Evolutionary conservation across 2,797 vertebrate species (phyloP).

Genomic region (Caiman crocodilus): DNA sequence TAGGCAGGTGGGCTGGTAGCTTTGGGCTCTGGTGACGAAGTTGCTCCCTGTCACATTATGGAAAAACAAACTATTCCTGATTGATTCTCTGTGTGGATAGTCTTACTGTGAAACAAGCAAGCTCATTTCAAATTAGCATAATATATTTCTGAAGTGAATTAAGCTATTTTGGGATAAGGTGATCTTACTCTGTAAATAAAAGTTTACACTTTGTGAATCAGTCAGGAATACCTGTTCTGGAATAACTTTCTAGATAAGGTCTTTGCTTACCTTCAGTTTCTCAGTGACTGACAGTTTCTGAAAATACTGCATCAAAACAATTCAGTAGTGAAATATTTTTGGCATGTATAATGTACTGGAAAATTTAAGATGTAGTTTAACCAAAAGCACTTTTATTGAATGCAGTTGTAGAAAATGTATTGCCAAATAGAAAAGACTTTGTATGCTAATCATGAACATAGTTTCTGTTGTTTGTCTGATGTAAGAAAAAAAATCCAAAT

Average conservation of each 20-base stretch:
- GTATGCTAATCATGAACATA: constrained; percentile 51
- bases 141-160: neutral
- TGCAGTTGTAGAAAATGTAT: neutral
- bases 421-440: constrained; percentile 55
- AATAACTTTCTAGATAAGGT: neutral
- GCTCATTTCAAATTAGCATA: neutral
- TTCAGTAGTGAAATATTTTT: neutral
- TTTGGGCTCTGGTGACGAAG: no score
- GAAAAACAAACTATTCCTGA: no score
- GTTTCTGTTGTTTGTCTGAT: constrained; percentile 62
- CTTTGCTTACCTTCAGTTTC: rapidly evolving
- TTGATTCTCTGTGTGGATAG: no score
- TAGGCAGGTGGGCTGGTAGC: no score
- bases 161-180: neutral
- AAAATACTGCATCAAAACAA: neutral
- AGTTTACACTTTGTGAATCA: neutral
- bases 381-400: neutral
- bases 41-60: no score
- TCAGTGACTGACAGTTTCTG: neutral
- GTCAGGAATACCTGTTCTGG: neutral
- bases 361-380: neutral
- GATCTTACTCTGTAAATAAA: neutral
- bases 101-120: neutral
- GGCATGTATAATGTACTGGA: neutral
- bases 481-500: constrained; percentile 66